Conservation (phyloP, 2,113 vertebrate species). For the Micronycteris hirsuta region DNA sequence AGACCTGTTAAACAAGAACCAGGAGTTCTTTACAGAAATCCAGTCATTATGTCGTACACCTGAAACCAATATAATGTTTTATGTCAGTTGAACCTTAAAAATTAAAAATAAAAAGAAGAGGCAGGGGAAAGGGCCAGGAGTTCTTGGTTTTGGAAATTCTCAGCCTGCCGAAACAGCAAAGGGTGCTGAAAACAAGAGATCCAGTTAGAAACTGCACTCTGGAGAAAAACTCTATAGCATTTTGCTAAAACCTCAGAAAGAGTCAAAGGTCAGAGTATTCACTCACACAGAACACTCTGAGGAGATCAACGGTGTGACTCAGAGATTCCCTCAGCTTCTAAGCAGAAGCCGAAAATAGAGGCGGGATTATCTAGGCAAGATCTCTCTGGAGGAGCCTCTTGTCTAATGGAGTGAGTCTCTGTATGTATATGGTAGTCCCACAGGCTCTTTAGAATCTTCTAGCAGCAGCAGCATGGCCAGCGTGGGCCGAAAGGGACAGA, state of each 20-base stretch:
- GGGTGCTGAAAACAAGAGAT: background rate
- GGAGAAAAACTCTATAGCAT: background rate
- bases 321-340: background rate
- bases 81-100: background rate
- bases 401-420: background rate
- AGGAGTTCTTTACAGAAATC: background rate
- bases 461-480: background rate
- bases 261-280: background rate
- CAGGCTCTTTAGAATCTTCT: background rate
- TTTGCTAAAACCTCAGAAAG: background rate
- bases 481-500: background rate
- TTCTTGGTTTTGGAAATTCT: conserved; percentile 16
- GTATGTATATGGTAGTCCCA: background rate
- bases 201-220: background rate
- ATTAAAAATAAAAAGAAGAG: too few species aligned
- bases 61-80: background rate
- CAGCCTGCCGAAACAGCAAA: background rate
- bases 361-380: background rate
- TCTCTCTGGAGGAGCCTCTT: background rate
- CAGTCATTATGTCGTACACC: background rate
- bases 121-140: background rate
- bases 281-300: background rate
- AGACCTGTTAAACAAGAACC: background rate
- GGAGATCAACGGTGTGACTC: background rate
- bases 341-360: conserved; percentile 35